Evolutionary conservation across 2,113 vertebrate genomes (phyloP).

Genomic region (Oncorhynchus tshawytscha): DNA sequence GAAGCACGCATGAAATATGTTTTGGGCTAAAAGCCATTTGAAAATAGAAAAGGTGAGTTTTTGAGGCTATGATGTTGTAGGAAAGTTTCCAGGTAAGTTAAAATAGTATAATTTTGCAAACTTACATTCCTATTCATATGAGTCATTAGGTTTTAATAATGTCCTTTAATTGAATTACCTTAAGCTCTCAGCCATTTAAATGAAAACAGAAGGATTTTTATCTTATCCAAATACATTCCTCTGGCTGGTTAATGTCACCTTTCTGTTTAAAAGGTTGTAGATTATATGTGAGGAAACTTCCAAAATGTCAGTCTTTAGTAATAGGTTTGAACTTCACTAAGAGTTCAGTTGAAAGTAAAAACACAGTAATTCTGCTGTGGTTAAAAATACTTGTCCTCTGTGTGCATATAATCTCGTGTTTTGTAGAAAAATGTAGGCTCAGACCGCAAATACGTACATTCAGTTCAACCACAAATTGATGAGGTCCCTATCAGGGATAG

Average conservation of each 20-base stretch:
- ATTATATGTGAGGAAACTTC: neutral
- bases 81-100: too few relatives aligned
- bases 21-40: neutral
- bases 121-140: neutral
- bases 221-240: neutral
- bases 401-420: too few relatives aligned
- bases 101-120: too few relatives aligned
- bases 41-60: neutral
- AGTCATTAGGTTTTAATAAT: neutral
- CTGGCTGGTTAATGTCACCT: slow-evolving; percentile 2
- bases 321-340: neutral
- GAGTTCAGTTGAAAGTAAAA: neutral
- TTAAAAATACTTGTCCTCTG: too few relatives aligned
- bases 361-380: neutral
- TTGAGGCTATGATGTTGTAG: neutral
- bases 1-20: neutral
- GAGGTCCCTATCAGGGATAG: too few relatives aligned
- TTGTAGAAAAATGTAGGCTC: neutral
- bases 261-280: neutral
- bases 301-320: neutral
- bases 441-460: neutral
- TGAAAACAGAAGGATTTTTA: slow-evolving; percentile 10
- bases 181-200: neutral
- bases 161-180: slow-evolving; percentile 16
- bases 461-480: too few relatives aligned